Evolutionary conservation across 2,797 vertebrate genomes (phyloP), one percentile per base, ranked within the genome.

Genomic region (Clamator glandarius): DNA sequence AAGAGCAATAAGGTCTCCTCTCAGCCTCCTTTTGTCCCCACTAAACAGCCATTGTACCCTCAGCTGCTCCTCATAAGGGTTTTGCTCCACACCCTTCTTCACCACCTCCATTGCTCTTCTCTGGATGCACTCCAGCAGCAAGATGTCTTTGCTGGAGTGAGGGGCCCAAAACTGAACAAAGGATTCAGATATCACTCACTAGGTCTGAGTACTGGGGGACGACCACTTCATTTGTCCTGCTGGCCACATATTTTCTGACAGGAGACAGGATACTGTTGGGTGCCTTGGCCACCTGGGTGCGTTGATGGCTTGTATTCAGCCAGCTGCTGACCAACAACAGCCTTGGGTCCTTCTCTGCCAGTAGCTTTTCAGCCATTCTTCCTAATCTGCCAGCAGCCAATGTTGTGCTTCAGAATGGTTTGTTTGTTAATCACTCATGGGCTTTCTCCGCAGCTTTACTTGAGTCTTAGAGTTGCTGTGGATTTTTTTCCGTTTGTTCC

Each of bases 121-220:
- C 3, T 52, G 46, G 21, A 23, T 16, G 6, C 0, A 0, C 24
- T 64, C 28, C 29, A 57, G 33, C 12, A 55, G 28, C 12, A 23
- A 50, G 9, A 3, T 21, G 28, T 46, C 48, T 3, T 36, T 44
- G 20, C 25, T 29, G 16, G 24, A 21, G 25, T 50, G 41, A 55
- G 29, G 10, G 28, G 5, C 41, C 25, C 62, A 41, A 44, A 39
- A 85, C 31, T 68, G 41, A 20, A 35, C 44, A 44, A 17, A 44
- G 44, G 17, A 44, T 44, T 44, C 18, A 18, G 18, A 44, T 18
- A 44, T 15, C 13, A 15, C 44, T 44, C 44, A 48, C 1, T 44
- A 39, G 51, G 35, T 36, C 25, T 0, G 0, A 39, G 28, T 33
- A 25, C 26, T 35, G 42, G 6, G 16, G 19, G 0, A 39, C 39